A percentile compares a stretch with the other conserved stretches of the same genome.
These are phyloP conservation scores for Sphinx pinastri DNA, from an alignment of 2,888 invertebrate genomes.

Conservation along the genomic window DNA sequence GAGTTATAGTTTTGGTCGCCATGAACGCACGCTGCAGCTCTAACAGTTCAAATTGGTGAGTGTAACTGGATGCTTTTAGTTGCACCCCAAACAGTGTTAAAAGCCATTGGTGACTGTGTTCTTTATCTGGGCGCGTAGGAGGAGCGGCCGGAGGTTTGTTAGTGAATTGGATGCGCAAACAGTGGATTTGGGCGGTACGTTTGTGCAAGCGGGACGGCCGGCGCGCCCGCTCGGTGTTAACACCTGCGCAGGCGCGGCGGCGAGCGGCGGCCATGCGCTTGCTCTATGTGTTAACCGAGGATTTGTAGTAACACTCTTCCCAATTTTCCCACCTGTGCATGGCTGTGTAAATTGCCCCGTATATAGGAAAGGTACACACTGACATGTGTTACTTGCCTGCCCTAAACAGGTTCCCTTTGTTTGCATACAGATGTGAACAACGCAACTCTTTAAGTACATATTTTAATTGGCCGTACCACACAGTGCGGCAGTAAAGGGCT, in stretches of 20 bases:
- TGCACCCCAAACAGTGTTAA: constrained; percentile 61
- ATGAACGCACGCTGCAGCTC: constrained; percentile 36
- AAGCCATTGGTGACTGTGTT: constrained; percentile 53
- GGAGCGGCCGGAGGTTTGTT: constrained; percentile 50
- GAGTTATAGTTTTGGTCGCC: constrained; percentile 64
- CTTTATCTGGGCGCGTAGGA: constrained; percentile 54
- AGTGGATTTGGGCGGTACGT: constrained; percentile 78
- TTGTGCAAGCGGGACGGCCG: constrained; percentile 62
- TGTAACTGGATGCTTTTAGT: constrained; percentile 67
- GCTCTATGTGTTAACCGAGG: constrained; percentile 59
- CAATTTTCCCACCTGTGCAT: constrained; percentile 62
- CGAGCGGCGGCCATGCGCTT: constrained; percentile 65
- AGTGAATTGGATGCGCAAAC: constrained; percentile 69
- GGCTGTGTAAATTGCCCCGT: constrained; percentile 54
- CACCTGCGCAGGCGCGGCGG: constrained; percentile 62
- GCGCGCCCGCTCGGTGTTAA: constrained; percentile 63
- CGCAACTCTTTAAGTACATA: constrained; percentile 28
- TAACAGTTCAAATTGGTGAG: constrained; percentile 55
- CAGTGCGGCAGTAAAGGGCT: constrained; percentile 27
- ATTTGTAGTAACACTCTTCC: constrained; percentile 55
- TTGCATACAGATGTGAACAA: constrained; percentile 29
- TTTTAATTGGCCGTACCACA: constrained; percentile 29
- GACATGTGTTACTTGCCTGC: constrained; percentile 28
- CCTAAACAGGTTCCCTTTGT: constrained; percentile 31
- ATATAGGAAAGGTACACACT: constrained; percentile 44